These are phyloP conservation scores for Solenodon paradoxus DNA, from an alignment of 2,113 vertebrate genomes.

Conservation along the genomic window DNA sequence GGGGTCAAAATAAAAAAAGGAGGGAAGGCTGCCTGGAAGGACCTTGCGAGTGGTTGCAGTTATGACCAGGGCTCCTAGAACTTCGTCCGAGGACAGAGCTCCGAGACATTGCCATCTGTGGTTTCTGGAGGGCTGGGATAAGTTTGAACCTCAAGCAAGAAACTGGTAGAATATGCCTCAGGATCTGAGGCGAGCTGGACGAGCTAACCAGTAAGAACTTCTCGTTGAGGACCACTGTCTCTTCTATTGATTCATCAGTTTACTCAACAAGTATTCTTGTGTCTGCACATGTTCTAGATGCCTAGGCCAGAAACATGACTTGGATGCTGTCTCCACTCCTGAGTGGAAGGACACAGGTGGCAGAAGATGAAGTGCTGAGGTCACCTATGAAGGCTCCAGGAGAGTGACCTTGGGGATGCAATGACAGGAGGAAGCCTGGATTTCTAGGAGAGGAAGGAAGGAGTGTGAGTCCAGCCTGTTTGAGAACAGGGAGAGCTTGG, in stretches of 20 bases:
- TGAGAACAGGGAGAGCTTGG: background rate
- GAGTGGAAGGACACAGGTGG: too few species aligned
- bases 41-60: fast-evolving
- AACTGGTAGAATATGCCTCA: too few species aligned
- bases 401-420: background rate
- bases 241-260: background rate
- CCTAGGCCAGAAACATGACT: background rate
- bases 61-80: background rate
- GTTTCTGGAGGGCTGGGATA: background rate
- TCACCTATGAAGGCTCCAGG: too few species aligned
- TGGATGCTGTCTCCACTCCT: background rate
- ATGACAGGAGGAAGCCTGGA: fast-evolving
- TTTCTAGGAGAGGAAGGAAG: background rate
- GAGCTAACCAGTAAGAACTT: background rate
- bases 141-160: background rate
- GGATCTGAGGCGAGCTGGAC: background rate
- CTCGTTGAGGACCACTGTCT: background rate
- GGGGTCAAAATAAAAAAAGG: background rate
- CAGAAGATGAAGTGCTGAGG: background rate
- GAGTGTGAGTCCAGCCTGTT: background rate
- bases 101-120: background rate
- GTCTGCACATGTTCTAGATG: fast-evolving
- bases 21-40: background rate
- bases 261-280: background rate
- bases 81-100: background rate